Evolutionary conservation across 2,113 vertebrate species (phyloP).

Genomic region (Xiphophorus hellerii): DNA sequence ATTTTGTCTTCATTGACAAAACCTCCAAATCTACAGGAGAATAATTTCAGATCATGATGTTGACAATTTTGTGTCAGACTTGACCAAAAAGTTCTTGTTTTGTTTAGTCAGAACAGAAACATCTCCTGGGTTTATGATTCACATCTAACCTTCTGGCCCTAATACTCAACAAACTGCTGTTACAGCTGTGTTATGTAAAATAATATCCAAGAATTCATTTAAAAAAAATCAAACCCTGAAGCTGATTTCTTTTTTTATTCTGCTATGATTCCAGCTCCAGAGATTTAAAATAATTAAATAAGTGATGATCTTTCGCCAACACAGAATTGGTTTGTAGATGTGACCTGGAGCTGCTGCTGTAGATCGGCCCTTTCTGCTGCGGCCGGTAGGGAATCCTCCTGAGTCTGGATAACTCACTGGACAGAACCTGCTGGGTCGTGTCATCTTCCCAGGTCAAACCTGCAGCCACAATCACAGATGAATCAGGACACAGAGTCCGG

Average conservation of each 20-base stretch:
- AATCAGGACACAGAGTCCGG: neutral
- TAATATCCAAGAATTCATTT: neutral
- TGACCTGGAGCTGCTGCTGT: constrained; percentile 77
- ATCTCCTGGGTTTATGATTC: too few species aligned
- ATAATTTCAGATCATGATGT: neutral
- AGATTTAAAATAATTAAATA: neutral
- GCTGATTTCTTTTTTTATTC: neutral
- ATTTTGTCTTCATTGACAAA: neutral
- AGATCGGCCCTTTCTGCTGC: constrained; percentile 58
- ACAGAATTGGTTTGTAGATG: neutral
- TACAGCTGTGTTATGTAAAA: neutral
- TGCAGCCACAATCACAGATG: constrained; percentile 58
- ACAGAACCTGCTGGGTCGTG: constrained; percentile 84
- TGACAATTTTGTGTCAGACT: too few species aligned
- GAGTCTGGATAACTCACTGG: constrained; percentile 85
- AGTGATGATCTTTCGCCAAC: neutral
- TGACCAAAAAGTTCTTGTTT: neutral
- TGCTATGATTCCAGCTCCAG: neutral
- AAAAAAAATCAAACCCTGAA: neutral
- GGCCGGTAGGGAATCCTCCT: constrained; percentile 73
- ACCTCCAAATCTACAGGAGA: neutral
- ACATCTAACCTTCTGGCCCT: too few species aligned
- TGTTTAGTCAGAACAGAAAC: neutral
- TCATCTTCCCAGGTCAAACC: constrained; percentile 91
- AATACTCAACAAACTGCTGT: neutral